Base-by-base conservation (phyloP, 2,888 invertebrate genomes). In the Terebella lapidaria region DNA sequence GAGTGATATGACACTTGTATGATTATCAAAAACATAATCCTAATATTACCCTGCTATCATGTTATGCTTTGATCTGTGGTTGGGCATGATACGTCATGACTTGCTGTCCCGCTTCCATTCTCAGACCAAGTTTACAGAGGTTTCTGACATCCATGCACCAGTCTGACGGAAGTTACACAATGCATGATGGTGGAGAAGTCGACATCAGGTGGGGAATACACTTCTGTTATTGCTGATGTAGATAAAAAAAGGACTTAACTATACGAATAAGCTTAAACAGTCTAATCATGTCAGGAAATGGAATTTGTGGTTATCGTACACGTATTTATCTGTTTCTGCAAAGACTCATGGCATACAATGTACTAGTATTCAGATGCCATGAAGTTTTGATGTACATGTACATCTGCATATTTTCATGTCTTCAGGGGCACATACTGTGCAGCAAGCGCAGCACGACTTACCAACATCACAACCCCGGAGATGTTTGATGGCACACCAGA, bases 361-460 rank as follows among this genome's bases (percentile, higher is more conserved):
- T n/a, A n/a, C n/a, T n/a, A n/a, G n/a, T n/a, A n/a, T n/a, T n/a
- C n/a, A n/a, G n/a, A n/a, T n/a, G n/a, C n/a, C n/a, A n/a, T n/a
- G n/a, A n/a, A n/a, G n/a, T n/a, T n/a, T n/a, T n/a, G n/a, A 35
- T 35, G 10, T 15, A 35, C 42, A 35, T 10, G n/a, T 35, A 15
- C 42, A 35, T 35, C n/a, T 35, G 10, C 10, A 10, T 35, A 15
- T 35, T 35, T 15, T 35, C n/a, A 35, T 35, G 42, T 46, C 67
- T 68, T 30, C 63, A 86, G 99, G 71, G 96, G 96, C 4, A 91
- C 89, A n/a, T 99, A 99, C 78, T 97, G 97, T 85, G 97, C 97
- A 24, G 83, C 93, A 45, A 88, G 92, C 62, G 90, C 92, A 57
- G 94, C 96, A 18, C 89, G 89, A 76, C 81, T 97, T 54, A 90